Base-by-base conservation (phyloP, 2,888 invertebrate species). In the Phasia obesa region DNA sequence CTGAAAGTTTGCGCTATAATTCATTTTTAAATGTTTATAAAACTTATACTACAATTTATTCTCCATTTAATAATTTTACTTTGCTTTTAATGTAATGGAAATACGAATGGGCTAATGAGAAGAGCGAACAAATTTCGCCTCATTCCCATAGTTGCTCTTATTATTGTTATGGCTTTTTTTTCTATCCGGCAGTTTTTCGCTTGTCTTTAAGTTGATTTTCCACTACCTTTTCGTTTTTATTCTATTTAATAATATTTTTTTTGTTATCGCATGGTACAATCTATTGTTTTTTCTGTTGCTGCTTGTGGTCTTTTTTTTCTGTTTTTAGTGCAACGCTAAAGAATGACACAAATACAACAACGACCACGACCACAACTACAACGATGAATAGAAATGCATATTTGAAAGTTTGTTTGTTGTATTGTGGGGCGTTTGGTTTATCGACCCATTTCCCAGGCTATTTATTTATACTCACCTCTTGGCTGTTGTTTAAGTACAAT, bases 391-490 rank as follows among this genome's bases (percentile, higher is more conserved):
- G 13, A 42, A 27, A 57, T 57, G 11, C 27, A 23, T 38, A 60
- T 23, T 38, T 64, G 25, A 27, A 38, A 59, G 35, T 35, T 42
- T 23, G 25, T 49, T 59, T 42, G 6, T n/a, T 38, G n/a, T 0
- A 51, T 4, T 42, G 15, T 11, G 25, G 4, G 19, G 15, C 23
- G 21, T 47, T 62, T 42, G 49, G 21, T 55, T 49, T 67, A 13
- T 42, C 47, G 62, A 55, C 49, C 69, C 38, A 75, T 70, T 75
- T 64, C 51, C 57, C 23, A 19, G 64, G 42, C 70, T 57, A 74
- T 75, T 81, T 81, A 59, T 75, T 69, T 70, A 53, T 55, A 62
- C 69, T 70, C 62, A 75, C 62, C 74, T 80, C 64, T 59, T 38
- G 27, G 57, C 70, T 64, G 38, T 75, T 64, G 38, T 60, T 62